Evolutionary conservation across 2,113 vertebrate species (phyloP), one percentile per base, ranked within the genome.

Genomic region (Eleginops maclovinus): DNA sequence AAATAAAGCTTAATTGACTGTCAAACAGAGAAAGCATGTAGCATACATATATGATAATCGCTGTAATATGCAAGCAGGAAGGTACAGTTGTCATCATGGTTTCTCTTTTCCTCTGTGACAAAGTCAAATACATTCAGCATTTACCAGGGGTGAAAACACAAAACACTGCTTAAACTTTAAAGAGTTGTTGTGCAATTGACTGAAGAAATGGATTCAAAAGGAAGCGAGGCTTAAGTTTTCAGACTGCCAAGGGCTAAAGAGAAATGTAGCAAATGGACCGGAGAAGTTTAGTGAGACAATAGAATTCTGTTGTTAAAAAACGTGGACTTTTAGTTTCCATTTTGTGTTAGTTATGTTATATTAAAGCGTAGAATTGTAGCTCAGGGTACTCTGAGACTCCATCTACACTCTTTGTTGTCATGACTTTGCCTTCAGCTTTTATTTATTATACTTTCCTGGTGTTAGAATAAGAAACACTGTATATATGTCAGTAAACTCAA

Each of bases 151-250:
- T n/a, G 56, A 22, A n/a, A 41, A 46, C 65, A 46, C 17, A 74
- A 62, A 87, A 72, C 51, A 43, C 66, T 26, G 15, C 36, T 76
- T 67, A 70, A 77, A 72, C 66, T 58, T 66, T 72, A 36, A 62
- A 75, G 70, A 63, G 26, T 49, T 59, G 50, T 60, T 72, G 36
- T 66, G 66, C 79, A 75, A 67, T 41, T 58, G 79, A 79, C 19
- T 82, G 71, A 86, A 82, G 66, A 63, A 53, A 72, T 66, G 64
- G 54, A 75, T 81, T 74, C 9, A 26, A 69, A 41, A 50, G 63
- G 47, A 82, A 70, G 64, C 4, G n/a, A 58, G 21, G 62, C 24
- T 73, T 22, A 53, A 31, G 49, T 72, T 79, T 78, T 28, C 28
- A 72, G 44, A 73, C 19, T 73, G 80, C 72, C 55, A 0, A 22